phyloP scores from a whole-genome alignment of 2,797 vertebrate genomes.

The Rhyacichthys aspro region DNA sequence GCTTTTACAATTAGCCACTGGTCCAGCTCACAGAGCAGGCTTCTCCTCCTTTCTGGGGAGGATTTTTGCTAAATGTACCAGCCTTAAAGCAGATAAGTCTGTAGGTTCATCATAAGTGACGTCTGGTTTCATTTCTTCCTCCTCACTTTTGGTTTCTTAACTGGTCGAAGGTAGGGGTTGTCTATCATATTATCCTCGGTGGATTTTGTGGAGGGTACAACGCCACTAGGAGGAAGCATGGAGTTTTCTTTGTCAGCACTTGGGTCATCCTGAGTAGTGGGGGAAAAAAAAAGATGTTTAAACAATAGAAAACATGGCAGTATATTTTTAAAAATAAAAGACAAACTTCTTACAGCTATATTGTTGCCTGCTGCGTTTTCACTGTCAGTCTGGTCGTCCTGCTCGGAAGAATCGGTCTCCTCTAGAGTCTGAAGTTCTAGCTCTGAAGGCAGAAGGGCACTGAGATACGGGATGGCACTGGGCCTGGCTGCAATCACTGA shows the following conservation, averaged over 20 bases:
- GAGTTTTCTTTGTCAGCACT: constrained; percentile 94
- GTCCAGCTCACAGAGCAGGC: constrained; percentile 6
- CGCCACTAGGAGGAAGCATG: constrained; percentile 86
- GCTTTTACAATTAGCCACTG: not conserved
- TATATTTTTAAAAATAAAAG: not conserved
- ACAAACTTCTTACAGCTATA: constrained; percentile 68
- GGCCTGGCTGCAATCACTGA: constrained; percentile 94
- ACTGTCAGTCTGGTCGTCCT: constrained; percentile 95
- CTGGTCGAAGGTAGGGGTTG: constrained; percentile 94
- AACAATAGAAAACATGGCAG: not conserved
- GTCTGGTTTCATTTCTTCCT: constrained; percentile 93
- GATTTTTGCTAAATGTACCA: constrained; percentile 18
- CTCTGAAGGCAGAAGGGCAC: constrained; percentile 94
- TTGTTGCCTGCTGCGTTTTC: constrained; percentile 88
- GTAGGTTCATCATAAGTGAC: not conserved
- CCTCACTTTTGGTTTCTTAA: constrained; percentile 98
- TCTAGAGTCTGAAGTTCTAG: constrained; percentile 96
- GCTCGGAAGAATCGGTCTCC: constrained; percentile 97
- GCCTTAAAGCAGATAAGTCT: constrained; percentile 34
- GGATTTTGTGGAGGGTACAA: constrained; percentile 82
- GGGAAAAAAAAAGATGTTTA: not conserved
- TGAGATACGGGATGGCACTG: constrained; percentile 91
- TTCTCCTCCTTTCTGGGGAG: constrained; percentile 5
- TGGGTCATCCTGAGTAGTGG: constrained; percentile 89
- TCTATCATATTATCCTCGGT: constrained; percentile 93